Evolutionary conservation across 2,797 vertebrate genomes (phyloP).

Genomic region (Picus viridis): DNA sequence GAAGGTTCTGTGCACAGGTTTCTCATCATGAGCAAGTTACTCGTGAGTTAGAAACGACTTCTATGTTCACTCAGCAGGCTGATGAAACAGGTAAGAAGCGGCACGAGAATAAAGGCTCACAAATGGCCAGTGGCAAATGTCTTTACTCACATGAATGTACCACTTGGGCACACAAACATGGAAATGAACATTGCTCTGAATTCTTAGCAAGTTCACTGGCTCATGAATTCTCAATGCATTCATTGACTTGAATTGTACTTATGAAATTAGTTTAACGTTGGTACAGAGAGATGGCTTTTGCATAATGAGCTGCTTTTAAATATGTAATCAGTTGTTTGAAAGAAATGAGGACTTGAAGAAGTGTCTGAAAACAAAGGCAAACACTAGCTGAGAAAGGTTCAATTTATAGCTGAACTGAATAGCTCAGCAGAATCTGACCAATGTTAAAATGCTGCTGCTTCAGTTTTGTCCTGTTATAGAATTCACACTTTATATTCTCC

Average conservation of each 20-base stretch:
- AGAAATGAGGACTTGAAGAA: neutral
- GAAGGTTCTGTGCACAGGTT: slow-evolving; percentile 70
- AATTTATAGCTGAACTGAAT: neutral
- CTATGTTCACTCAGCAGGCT: slow-evolving; percentile 65
- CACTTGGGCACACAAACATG: neutral
- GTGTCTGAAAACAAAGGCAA: neutral
- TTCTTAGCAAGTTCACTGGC: neutral
- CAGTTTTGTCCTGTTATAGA: neutral
- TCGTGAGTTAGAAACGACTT: slow-evolving; percentile 62
- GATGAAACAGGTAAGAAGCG: slow-evolving; percentile 77
- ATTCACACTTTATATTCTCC: neutral
- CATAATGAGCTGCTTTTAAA: neutral
- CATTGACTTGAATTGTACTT: neutral
- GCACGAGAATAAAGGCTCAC: neutral
- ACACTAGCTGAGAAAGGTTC: neutral
- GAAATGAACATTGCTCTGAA: neutral
- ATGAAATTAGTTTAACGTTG: neutral
- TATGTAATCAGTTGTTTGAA: neutral
- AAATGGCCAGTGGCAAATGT: neutral
- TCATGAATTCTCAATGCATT: too few relatives aligned
- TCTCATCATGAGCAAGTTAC: slow-evolving; percentile 68
- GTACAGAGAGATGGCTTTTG: neutral
- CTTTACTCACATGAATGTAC: neutral
- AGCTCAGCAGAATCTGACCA: neutral
- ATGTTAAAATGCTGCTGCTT: neutral